These are phyloP conservation scores for Aphelinus certus DNA, from an alignment of 1,140 invertebrate species.

Conservation along the genomic window DNA sequence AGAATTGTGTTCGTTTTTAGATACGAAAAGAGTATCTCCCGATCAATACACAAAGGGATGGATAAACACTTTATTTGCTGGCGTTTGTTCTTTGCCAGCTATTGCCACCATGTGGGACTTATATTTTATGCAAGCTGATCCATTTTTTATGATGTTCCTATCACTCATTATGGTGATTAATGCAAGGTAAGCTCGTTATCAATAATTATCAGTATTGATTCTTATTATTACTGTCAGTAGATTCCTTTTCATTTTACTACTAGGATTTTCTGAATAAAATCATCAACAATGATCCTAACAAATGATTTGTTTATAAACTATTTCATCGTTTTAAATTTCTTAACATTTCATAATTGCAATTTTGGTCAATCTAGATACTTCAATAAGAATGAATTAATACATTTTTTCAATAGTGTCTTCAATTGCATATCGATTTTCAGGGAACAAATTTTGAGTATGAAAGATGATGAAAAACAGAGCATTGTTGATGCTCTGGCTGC, in stretches of 20 bases:
- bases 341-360: too few species aligned
- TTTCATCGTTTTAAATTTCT: too few species aligned
- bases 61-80: constrained; percentile 92
- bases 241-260: too few species aligned
- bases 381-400: too few species aligned
- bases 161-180: constrained; percentile 96
- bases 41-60: constrained; percentile 91
- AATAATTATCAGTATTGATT: too few species aligned
- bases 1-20: constrained; percentile 94
- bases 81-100: constrained; percentile 85
- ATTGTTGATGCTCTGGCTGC: constrained; percentile 79
- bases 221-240: too few species aligned
- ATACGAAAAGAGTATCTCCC: constrained; percentile 93
- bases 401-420: too few species aligned
- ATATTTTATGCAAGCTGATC: constrained; percentile 96
- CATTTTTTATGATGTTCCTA: constrained; percentile 96
- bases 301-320: too few species aligned
- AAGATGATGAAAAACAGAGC: constrained; percentile 75
- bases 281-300: too few species aligned
- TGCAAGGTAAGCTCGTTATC: constrained; percentile 72
- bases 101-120: constrained; percentile 96
- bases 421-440: constrained; percentile 58
- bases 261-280: too few species aligned
- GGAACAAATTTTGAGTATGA: constrained; percentile 86
- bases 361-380: too few species aligned